These are phyloP conservation scores for Thalassoma bifasciatum DNA, from an alignment of 2,113 vertebrate species.

Conservation along the genomic window DNA sequence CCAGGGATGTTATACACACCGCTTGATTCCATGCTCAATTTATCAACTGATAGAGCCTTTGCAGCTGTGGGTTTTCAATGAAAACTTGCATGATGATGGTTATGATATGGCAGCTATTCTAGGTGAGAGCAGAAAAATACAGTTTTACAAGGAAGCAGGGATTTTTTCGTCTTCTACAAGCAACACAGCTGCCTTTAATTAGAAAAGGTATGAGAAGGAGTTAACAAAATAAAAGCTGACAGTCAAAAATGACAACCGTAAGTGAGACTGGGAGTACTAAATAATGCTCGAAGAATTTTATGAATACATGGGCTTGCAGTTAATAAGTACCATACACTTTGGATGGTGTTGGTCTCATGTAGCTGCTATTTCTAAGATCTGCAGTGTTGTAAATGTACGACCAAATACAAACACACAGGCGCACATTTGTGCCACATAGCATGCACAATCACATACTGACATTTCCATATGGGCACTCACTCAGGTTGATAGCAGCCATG, in stretches of 20 bases:
- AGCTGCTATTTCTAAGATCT: slow-evolving; percentile 62
- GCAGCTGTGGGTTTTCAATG: slow-evolving; percentile 11
- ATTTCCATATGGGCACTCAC: slow-evolving; percentile 21
- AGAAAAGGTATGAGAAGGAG: not conserved
- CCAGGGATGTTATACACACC: slow-evolving; percentile 49
- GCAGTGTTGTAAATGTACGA: slow-evolving; percentile 36
- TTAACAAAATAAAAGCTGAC: not conserved
- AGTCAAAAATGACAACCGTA: not conserved
- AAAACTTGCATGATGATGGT: not conserved
- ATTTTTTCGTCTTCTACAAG: not conserved
- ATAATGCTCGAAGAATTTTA: not conserved
- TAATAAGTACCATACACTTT: slow-evolving; percentile 56
- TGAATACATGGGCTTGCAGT: not conserved
- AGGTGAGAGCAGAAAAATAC: not conserved
- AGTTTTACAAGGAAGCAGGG: not conserved
- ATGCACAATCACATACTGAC: not conserved
- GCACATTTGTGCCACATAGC: not conserved
- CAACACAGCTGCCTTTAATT: not conserved
- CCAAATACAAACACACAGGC: not conserved
- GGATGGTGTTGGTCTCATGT: slow-evolving; percentile 68
- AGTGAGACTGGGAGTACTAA: not conserved
- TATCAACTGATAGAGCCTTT: slow-evolving; percentile 43
- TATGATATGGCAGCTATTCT: not conserved
- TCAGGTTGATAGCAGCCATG: slow-evolving; percentile 14
- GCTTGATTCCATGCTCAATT: slow-evolving; percentile 48